Conservation (phyloP, 2,113 vertebrate species). For the Seriola aureovittata region DNA sequence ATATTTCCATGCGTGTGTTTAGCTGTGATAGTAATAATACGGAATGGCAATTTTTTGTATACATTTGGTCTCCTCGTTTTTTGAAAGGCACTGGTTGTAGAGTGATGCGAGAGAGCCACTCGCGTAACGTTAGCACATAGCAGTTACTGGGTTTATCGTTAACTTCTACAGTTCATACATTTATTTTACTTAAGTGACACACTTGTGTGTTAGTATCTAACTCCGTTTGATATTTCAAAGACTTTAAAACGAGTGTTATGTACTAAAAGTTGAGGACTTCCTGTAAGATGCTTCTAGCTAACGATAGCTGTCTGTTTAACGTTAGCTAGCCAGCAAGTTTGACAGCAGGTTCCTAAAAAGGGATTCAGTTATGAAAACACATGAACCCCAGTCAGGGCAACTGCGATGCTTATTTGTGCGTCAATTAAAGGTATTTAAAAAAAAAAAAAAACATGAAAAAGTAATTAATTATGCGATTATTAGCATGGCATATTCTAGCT, state of each 20-base stretch:
- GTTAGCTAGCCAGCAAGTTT: neutral
- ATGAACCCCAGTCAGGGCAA: rapidly evolving
- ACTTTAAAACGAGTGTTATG: neutral
- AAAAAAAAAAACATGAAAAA: too few relatives aligned
- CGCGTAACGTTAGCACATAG: neutral
- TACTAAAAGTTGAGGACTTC: neutral
- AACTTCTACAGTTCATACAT: neutral
- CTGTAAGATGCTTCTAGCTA: neutral
- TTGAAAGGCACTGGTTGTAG: neutral
- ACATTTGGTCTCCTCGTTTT: neutral
- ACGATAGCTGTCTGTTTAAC: neutral
- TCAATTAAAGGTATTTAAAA: too few relatives aligned
- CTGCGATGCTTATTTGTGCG: neutral
- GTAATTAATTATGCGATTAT: neutral
- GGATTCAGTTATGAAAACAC: neutral
- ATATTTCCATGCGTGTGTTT: rapidly evolving
- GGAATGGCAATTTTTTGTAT: rapidly evolving
- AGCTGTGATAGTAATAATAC: too few relatives aligned
- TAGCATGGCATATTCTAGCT: neutral
- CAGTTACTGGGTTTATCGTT: neutral
- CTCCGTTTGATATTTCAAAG: neutral
- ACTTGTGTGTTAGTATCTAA: neutral
- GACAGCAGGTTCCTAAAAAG: neutral
- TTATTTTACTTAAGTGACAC: neutral
- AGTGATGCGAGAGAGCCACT: neutral